These are phyloP conservation scores for Venustoraphidia nigricollis DNA, from an alignment of 2,888 invertebrate genomes.

Conservation along the genomic window DNA sequence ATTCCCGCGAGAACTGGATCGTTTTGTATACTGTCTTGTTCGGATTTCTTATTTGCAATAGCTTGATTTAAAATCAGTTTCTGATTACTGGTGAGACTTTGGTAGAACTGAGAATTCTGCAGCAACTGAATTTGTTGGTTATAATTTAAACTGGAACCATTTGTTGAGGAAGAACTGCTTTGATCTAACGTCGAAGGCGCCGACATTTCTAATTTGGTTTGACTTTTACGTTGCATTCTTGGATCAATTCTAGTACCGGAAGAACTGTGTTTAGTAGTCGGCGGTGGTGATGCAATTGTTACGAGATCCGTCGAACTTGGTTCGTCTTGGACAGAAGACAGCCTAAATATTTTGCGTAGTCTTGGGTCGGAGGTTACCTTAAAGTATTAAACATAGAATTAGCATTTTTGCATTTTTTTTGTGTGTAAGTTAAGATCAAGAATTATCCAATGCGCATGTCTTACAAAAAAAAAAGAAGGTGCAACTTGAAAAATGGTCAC, in stretches of 20 bases:
- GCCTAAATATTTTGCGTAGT: slow-evolving; percentile 54
- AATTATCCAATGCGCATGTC: no score
- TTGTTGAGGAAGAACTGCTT: slow-evolving; percentile 19
- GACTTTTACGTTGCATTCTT: slow-evolving; percentile 3
- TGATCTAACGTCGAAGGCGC: neutral
- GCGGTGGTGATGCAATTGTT: slow-evolving; percentile 2
- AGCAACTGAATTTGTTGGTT: slow-evolving; percentile 46
- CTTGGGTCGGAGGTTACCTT: slow-evolving; percentile 62
- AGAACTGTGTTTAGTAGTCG: slow-evolving; percentile 17
- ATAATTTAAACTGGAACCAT: slow-evolving; percentile 29
- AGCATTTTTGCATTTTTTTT: no score
- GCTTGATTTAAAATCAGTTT: slow-evolving; percentile 57
- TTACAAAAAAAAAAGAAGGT: no score
- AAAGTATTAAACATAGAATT: slow-evolving; percentile 43
- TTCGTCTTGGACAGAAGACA: slow-evolving; percentile 38
- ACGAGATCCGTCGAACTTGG: slow-evolving; percentile 36
- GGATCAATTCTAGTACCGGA: slow-evolving; percentile 1
- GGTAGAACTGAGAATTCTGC: slow-evolving; percentile 54
- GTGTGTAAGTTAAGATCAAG: no score
- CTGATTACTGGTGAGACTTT: slow-evolving; percentile 52
- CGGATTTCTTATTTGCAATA: slow-evolving; percentile 42
- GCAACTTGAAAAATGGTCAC: no score
- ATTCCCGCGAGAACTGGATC: slow-evolving; percentile 41
- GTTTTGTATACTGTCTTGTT: slow-evolving; percentile 43
- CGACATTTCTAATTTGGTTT: neutral